Percentiles rank a stretch among this genome's conserved stretches.
phyloP scores from a whole-genome alignment of 2,113 vertebrate genomes.

The Willisornis vidua region DNA sequence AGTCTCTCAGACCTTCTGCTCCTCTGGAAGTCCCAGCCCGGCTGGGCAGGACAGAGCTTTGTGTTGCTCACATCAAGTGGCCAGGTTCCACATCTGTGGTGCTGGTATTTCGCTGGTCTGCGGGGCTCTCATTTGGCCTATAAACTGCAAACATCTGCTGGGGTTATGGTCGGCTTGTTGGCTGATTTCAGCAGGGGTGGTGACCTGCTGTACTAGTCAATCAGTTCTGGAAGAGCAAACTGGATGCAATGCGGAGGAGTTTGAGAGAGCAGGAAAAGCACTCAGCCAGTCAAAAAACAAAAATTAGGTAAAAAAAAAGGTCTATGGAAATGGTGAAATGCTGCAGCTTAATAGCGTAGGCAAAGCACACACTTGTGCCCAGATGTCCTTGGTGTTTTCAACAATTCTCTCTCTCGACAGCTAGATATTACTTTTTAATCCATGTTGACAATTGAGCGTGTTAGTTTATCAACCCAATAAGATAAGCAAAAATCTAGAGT shows the following conservation, averaged over 20 bases:
- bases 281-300: not conserved
- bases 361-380: not conserved
- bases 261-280: not conserved
- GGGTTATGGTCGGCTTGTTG: slow-evolving; percentile 71
- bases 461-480: slow-evolving; percentile 61
- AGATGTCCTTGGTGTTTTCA: not conserved
- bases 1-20: slow-evolving; percentile 76
- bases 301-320: not conserved
- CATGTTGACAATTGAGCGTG: slow-evolving; percentile 31
- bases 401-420: slow-evolving; percentile 22
- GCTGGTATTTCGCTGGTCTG: slow-evolving; percentile 62
- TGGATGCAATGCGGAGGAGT: not conserved
- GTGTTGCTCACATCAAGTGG: slow-evolving; percentile 53
- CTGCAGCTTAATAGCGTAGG: not conserved
- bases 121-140: slow-evolving; percentile 69
- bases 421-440: slow-evolving; percentile 59
- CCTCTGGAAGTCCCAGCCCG: slow-evolving; percentile 67
- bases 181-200: slow-evolving; percentile 52
- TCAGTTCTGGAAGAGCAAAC: slow-evolving; percentile 40
- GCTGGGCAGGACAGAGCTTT: slow-evolving; percentile 49
- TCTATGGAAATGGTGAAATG: not conserved
- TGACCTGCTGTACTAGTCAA: not conserved
- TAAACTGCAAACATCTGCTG: slow-evolving; percentile 77
- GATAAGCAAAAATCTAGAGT: slow-evolving; percentile 66
- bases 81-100: slow-evolving; percentile 71